Evolutionary conservation across 2,113 vertebrate species (phyloP), one percentile per base, ranked within the genome.

Genomic region (Mola mola): DNA sequence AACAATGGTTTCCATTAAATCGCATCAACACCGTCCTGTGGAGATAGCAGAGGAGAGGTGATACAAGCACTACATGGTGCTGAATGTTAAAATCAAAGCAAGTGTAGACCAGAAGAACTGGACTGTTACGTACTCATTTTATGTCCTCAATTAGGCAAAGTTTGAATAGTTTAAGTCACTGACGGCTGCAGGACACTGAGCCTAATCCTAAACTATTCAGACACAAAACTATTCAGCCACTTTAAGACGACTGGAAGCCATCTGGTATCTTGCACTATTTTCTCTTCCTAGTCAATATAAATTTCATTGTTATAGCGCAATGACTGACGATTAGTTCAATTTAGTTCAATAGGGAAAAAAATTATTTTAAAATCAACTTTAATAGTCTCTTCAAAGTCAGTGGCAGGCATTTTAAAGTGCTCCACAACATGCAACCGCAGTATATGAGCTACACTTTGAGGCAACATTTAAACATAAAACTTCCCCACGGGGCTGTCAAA

Each of bases 391-490:
- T 73, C 34, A 49, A 33, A 72, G 44, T 15, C 41, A 16, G 20
- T 0, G 29, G 22, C 1, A 12, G 42, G 67, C 40, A 66, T 71
- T 80, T 72, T 48, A 25, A 72, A 68, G 49, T 11, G 19, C 46
- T 67, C 66, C 25, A 75, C 51, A 81, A 66, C 57, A 80, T 72
- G 65, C 66, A 75, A 61, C 57, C 38, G 26, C 72, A 83, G 62
- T 28, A n/a, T 22, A 53, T 15, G 24, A 66, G 65, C 19, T 52
- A 11, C 48, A 78, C 68, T 66, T 69, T n/a, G 41, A 75, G 52
- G 33, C 60, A 41, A 40, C 59, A 63, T 63, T 72, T 16, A 6
- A 72, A 70, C 64, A 78, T 70, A 51, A 76, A 73, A 56, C 56
- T 33, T 78, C 55, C 46, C 81, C 73, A 72, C 67, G 68, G 42